Conservation (phyloP, 2,888 invertebrate species). For the Micropterix aruncella region DNA sequence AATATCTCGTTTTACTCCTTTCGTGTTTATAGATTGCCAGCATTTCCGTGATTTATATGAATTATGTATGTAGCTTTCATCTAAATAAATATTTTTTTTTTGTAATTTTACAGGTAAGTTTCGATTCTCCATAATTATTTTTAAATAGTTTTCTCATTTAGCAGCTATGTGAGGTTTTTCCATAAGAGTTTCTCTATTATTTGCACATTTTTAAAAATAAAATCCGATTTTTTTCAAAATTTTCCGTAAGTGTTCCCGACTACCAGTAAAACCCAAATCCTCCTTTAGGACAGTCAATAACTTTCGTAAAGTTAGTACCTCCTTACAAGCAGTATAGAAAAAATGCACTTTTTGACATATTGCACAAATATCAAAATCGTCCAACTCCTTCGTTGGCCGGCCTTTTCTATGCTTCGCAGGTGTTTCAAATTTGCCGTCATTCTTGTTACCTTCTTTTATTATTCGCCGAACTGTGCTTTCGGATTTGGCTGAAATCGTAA, state of each 20-base stretch:
- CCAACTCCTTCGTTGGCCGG: not conserved
- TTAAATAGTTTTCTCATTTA: conserved; percentile 10
- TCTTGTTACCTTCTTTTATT: not conserved
- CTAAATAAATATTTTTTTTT: conserved; percentile 14
- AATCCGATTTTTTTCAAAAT: no score
- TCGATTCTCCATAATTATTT: conserved; percentile 8
- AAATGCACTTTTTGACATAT: conserved; percentile 2
- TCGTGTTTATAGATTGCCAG: conserved; percentile 11
- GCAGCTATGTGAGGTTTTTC: no score
- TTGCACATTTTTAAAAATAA: conserved; percentile 8
- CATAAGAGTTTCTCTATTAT: conserved; percentile 7
- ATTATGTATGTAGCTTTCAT: conserved; percentile 15
- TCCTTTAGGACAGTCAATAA: no score
- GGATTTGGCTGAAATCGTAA: conserved; percentile 1
- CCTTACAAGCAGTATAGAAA: conserved; percentile 4
- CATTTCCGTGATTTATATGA: conserved; percentile 13
- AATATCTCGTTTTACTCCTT: conserved; percentile 8
- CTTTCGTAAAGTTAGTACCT: not conserved
- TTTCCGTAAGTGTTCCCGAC: no score
- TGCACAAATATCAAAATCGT: conserved; percentile 1
- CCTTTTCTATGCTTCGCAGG: no score
- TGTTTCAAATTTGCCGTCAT: no score
- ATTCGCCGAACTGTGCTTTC: not conserved
- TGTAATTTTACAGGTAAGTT: conserved; percentile 10
- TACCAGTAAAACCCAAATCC: no score